These are phyloP conservation scores for Montipora foliosa DNA, from an alignment of 64 coral and sea anemone genomes.

Conservation along the genomic window DNA sequence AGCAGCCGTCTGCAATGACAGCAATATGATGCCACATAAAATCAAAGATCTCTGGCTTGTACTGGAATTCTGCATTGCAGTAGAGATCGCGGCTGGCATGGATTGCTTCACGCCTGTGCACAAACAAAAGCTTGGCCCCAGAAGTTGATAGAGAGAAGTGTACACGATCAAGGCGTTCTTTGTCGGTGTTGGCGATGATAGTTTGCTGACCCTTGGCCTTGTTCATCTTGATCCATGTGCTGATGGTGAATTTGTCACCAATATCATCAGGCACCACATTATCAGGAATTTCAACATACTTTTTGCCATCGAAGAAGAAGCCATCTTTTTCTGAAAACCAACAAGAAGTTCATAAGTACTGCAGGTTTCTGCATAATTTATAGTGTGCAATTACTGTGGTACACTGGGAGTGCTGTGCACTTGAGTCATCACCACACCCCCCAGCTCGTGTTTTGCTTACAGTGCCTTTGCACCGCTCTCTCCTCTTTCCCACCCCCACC, in stretches of 20 bases:
- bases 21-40: conserved; percentile 83
- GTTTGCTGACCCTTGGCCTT: conserved; percentile 61
- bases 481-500: too few relatives aligned
- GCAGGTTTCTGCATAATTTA: not conserved
- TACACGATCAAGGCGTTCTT: conserved; percentile 71
- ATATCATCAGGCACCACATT: conserved; percentile 69
- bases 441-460: too few relatives aligned
- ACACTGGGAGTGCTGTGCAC: not conserved
- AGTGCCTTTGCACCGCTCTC: too few relatives aligned
- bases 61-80: conserved; percentile 87
- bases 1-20: conserved; percentile 62
- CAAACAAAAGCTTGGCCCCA: conserved; percentile 59
- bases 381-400: not conserved
- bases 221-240: conserved; percentile 75
- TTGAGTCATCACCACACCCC: not conserved
- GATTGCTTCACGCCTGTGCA: conserved; percentile 71
- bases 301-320: conserved; percentile 81
- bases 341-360: not conserved
- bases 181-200: conserved; percentile 79
- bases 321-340: conserved; percentile 50
- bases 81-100: conserved; percentile 77
- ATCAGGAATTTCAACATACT: conserved; percentile 54
- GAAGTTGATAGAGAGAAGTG: conserved; percentile 77
- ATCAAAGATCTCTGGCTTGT: conserved; percentile 73
- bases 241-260: conserved; percentile 80